Percentiles rank a stretch among this genome's conserved stretches.
Evolutionary conservation across 2,113 vertebrate genomes (phyloP).

Genomic region (Tenrec ecaudatus): DNA sequence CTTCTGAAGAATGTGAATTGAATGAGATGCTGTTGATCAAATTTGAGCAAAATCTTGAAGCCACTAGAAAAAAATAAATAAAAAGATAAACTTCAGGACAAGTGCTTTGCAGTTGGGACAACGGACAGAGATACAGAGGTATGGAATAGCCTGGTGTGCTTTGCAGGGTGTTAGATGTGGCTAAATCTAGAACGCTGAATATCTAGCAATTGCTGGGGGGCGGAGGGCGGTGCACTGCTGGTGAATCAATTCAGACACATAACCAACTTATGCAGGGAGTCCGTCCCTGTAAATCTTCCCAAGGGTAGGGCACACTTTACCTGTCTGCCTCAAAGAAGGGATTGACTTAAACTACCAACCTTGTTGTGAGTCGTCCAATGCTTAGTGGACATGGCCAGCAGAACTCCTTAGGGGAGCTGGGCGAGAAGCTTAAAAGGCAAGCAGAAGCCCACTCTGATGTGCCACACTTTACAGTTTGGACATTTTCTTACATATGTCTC

Average conservation of each 20-base stretch:
- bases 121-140: not conserved
- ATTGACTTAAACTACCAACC: too few relatives aligned
- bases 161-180: not conserved
- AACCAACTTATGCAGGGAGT: too few relatives aligned
- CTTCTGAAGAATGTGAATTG: constrained; percentile 33
- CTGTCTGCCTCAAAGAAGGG: too few relatives aligned
- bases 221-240: too few relatives aligned
- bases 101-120: not conserved
- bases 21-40: not conserved
- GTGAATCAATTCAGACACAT: too few relatives aligned
- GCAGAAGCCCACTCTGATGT: not conserved
- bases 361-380: too few relatives aligned
- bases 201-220: too few relatives aligned
- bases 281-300: too few relatives aligned
- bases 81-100: not conserved
- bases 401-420: too few relatives aligned
- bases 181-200: not conserved
- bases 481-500: not conserved
- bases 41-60: not conserved
- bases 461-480: not conserved
- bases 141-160: not conserved
- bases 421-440: not conserved
- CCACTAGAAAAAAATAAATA: not conserved
- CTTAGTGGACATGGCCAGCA: too few relatives aligned
- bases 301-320: too few relatives aligned